Evolutionary conservation across 2,888 invertebrate genomes (phyloP), one percentile per base, ranked within the genome.

Genomic region (Heliconius ethilla): DNA sequence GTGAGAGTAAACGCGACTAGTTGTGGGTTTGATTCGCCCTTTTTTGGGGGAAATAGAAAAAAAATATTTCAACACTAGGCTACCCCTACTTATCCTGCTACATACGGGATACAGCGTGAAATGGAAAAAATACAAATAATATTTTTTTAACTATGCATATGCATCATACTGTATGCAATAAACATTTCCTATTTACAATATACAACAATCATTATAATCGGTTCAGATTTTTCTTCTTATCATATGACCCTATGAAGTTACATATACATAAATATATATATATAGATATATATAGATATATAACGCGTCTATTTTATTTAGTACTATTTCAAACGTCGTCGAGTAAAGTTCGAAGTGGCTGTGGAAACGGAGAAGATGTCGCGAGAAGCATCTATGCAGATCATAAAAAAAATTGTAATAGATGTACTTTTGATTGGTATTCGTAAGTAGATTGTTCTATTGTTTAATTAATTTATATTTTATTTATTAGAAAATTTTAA

Each of bases 351-450:
- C 11, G 10, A 27, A 37, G 40, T 40, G 63, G 74, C 74, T 29
- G 33, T 66, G n/a, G 59, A 65, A 25, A 33, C 76, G 5, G 25
- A 55, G 51, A 78, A 59, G 27, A 81, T 81, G 81, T 75, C 81
- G 55, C 63, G 76, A 13, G 65, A 70, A 65, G 78, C 75, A 18
- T 79, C 79, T 0, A 55, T 75, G 33, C 75, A 65, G 59, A 78
- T 78, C 18, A n/a, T 81, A 40, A 79, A 72, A 69, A 81, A 81
- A 45, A 37, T 81, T 29, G 33, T 81, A 27, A 67, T 81, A 10
- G 81, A 81, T 55, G 15, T 81, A 15, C 59, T 79, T 72, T 69
- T 81, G 45, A 78, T 81, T 62, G 67, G 33, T 10, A 55, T 27
- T 55, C 51, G 81, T 81, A 33, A 81, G 81, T 81, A 74, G 2